A percentile compares a stretch with the other conserved stretches of the same genome.
Evolutionary conservation across 2,888 invertebrate species (phyloP).

Genomic region (Balanococcus diminutus): DNA sequence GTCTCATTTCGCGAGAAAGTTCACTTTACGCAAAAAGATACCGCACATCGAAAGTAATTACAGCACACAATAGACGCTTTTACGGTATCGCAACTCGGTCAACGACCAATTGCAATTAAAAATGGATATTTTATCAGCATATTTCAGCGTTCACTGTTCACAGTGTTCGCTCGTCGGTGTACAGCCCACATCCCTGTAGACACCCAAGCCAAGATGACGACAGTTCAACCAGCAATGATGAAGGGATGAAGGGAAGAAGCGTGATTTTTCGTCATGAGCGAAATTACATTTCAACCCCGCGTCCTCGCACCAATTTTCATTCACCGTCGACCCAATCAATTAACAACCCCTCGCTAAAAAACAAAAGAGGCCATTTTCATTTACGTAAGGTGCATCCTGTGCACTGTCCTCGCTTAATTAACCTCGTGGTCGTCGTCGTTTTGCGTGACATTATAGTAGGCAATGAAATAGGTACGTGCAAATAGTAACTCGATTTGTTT

Average conservation of each 20-base stretch:
- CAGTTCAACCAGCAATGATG: too few species aligned
- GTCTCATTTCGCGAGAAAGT: not conserved
- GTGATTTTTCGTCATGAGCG: not conserved
- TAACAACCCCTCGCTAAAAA: not conserved
- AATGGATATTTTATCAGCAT: not conserved
- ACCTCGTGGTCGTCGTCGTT: too few species aligned
- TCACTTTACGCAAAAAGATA: not conserved
- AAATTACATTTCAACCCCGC: not conserved
- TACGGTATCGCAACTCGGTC: not conserved
- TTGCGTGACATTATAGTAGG: too few species aligned
- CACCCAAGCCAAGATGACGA: too few species aligned
- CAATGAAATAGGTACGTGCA: too few species aligned
- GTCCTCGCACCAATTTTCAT: not conserved
- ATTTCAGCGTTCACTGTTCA: not conserved
- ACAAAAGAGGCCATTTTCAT: not conserved
- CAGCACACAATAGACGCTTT: not conserved
- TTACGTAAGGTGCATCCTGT: too few species aligned
- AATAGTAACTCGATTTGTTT: too few species aligned
- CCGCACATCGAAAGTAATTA: not conserved
- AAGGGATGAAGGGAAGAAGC: not conserved
- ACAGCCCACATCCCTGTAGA: too few species aligned
- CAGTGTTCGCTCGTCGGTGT: too few species aligned
- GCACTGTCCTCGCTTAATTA: too few species aligned
- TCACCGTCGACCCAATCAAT: not conserved
- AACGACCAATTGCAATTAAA: not conserved